These are phyloP conservation scores for Apamea epomidion DNA, from an alignment of 2,888 invertebrate species.

Conservation along the genomic window DNA sequence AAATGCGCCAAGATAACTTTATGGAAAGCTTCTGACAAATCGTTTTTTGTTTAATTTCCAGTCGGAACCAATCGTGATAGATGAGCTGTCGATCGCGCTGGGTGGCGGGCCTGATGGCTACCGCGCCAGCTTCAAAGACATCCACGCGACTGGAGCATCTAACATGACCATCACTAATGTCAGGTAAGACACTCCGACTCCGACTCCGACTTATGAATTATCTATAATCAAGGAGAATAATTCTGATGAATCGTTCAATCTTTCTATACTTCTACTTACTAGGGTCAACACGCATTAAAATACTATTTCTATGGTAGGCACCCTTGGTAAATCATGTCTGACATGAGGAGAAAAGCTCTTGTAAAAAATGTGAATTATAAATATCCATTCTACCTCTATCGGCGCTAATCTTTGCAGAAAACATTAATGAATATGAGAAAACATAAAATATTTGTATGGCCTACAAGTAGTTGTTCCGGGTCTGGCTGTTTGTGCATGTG, in stretches of 20 bases:
- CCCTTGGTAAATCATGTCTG: neutral
- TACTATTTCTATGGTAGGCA: neutral
- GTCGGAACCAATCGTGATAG: constrained; percentile 95
- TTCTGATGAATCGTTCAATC: neutral
- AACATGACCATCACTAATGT: constrained; percentile 95
- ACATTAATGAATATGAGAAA: too few relatives aligned
- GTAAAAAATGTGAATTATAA: too few relatives aligned
- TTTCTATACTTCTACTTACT: neutral
- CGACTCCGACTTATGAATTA: neutral
- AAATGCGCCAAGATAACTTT: neutral
- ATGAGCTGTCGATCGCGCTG: constrained; percentile 94
- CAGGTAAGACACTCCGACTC: constrained; percentile 87
- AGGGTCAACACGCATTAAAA: too few relatives aligned
- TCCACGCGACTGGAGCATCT: constrained; percentile 95
- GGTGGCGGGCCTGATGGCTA: constrained; percentile 96
- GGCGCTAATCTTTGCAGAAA: neutral
- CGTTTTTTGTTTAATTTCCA: constrained; percentile 72
- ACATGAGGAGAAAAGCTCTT: too few relatives aligned
- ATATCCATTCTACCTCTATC: neutral
- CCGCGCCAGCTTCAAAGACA: constrained; percentile 94
- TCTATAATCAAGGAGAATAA: neutral
- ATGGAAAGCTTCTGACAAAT: constrained; percentile 22
- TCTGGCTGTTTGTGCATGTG: too few relatives aligned
- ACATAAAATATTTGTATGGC: too few relatives aligned
- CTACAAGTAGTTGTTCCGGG: too few relatives aligned